These are phyloP conservation scores for Cheilosia grossa DNA, from an alignment of 2,888 invertebrate genomes.

Conservation along the genomic window DNA sequence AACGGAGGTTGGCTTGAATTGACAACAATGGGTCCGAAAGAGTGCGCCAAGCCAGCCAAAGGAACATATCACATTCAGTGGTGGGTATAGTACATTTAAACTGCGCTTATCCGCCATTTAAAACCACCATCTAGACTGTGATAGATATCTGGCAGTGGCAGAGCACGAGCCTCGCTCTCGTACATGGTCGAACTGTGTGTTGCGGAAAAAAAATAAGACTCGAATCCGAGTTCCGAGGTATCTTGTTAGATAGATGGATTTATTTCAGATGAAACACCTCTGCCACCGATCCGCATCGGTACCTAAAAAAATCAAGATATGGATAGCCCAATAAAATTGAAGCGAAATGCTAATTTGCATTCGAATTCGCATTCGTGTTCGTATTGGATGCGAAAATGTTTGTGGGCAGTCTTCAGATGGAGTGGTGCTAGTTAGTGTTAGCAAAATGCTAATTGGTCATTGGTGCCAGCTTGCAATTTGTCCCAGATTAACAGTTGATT, in stretches of 20 bases:
- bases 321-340: slow-evolving; percentile 3
- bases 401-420: neutral
- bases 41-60: slow-evolving; percentile 34
- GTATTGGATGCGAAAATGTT: neutral
- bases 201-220: neutral
- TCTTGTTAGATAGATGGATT: slow-evolving; percentile 31
- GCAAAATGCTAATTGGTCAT: too few relatives aligned
- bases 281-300: slow-evolving; percentile 57
- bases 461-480: too few relatives aligned
- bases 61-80: slow-evolving; percentile 48
- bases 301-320: slow-evolving; percentile 5
- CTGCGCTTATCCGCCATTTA: slow-evolving; percentile 59
- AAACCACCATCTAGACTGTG: slow-evolving; percentile 58
- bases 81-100: slow-evolving; percentile 54
- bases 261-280: slow-evolving; percentile 44
- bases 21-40: slow-evolving; percentile 54
- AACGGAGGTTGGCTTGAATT: slow-evolving; percentile 29
- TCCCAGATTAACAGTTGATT: too few relatives aligned
- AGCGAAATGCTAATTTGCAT: slow-evolving; percentile 3
- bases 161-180: slow-evolving; percentile 52
- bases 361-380: neutral
- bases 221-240: slow-evolving; percentile 27
- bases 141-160: slow-evolving; percentile 60
- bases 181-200: slow-evolving; percentile 7
- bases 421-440: too few relatives aligned